Conservation (phyloP, 2,797 vertebrate genomes). For the Sebastes baramenuke region DNA sequence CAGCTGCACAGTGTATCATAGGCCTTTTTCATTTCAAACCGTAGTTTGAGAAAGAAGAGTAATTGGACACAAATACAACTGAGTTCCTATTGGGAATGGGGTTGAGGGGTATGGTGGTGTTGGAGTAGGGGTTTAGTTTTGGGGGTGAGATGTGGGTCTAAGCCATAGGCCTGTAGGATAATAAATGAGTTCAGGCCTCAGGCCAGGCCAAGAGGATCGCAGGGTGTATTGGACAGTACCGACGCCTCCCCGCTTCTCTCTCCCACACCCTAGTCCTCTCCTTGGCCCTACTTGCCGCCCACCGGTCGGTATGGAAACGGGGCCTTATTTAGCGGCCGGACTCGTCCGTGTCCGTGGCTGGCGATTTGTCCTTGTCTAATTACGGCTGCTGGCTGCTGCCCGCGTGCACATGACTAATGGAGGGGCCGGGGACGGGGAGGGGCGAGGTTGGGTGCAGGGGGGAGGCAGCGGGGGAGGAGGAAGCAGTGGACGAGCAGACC, state of each 20-base stretch:
- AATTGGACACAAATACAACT: neutral
- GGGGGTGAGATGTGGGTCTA: slow-evolving; percentile 16
- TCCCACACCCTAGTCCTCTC: slow-evolving; percentile 66
- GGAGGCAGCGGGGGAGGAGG: slow-evolving; percentile 74
- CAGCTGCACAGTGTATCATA: neutral
- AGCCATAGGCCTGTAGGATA: slow-evolving; percentile 53
- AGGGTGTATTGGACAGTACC: slow-evolving; percentile 58
- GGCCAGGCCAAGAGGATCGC: slow-evolving; percentile 50
- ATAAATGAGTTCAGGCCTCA: slow-evolving; percentile 74
- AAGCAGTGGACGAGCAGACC: slow-evolving; percentile 79
- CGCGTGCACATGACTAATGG: slow-evolving; percentile 92
- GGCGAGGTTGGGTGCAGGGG: slow-evolving; percentile 79
- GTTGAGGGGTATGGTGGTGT: slow-evolving; percentile 16
- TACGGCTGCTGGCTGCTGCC: slow-evolving; percentile 91
- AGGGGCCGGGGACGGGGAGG: slow-evolving; percentile 77
- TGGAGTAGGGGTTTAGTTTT: slow-evolving; percentile 16
- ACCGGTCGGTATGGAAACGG: slow-evolving; percentile 80
- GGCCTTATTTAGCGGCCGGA: slow-evolving; percentile 86
- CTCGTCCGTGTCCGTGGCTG: slow-evolving; percentile 78
- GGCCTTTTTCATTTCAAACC: neutral
- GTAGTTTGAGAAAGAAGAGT: neutral
- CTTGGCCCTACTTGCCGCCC: slow-evolving; percentile 70
- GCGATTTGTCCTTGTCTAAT: slow-evolving; percentile 98
- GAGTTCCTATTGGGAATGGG: neutral
- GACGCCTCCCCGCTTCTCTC: slow-evolving; percentile 44